Conservation (phyloP, 2,113 vertebrate genomes). For the Rhabdornis inornatus region DNA sequence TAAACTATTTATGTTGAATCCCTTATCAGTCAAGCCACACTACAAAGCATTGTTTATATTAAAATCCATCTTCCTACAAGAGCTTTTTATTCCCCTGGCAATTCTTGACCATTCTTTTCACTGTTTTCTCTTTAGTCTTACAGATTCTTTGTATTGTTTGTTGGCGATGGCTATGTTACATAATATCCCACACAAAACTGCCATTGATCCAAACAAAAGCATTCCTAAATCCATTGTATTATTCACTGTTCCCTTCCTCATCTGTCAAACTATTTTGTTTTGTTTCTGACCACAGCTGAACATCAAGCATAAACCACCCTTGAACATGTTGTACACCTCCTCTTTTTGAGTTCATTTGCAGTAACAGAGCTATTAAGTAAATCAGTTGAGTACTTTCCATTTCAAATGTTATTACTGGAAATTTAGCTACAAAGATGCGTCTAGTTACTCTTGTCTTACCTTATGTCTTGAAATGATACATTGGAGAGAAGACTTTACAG, state of each 20-base stretch:
- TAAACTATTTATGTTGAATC: slow-evolving; percentile 1
- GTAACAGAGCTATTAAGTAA: background rate
- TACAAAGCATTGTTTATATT: background rate
- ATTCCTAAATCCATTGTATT: background rate
- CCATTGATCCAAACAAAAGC: background rate
- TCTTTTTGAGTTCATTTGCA: background rate
- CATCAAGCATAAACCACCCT: background rate
- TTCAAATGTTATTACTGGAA: background rate
- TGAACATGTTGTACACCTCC: background rate
- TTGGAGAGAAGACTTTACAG: background rate
- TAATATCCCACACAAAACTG: background rate
- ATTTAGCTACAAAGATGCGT: background rate
- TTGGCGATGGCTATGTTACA: background rate
- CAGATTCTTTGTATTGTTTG: background rate
- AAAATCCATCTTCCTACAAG: background rate
- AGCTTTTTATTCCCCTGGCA: rapidly evolving
- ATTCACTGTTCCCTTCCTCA: background rate
- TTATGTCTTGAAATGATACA: background rate
- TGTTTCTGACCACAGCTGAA: background rate
- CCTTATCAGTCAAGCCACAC: background rate
- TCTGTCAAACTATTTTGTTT: background rate
- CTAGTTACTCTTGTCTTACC: background rate
- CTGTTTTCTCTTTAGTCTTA: background rate
- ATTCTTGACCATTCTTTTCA: background rate
- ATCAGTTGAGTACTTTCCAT: background rate